phyloP scores from a whole-genome alignment of 2,113 vertebrate genomes.

The Thinocorus orbignyianus region DNA sequence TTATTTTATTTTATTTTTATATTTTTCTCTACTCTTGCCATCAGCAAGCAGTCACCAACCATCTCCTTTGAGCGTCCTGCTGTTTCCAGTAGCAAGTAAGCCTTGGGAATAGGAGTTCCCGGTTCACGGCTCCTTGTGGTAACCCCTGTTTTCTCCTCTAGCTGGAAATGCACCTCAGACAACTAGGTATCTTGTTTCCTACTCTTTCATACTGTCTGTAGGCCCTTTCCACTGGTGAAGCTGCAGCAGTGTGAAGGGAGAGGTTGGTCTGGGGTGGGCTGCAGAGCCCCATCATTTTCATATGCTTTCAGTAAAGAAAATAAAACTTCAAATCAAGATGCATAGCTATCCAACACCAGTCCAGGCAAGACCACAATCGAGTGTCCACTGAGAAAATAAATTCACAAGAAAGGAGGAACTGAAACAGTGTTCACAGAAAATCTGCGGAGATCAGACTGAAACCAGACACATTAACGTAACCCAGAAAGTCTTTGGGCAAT shows the following conservation, averaged over 20 bases:
- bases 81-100: background rate
- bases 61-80: background rate
- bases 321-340: background rate
- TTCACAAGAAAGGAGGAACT: background rate
- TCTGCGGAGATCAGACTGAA: background rate
- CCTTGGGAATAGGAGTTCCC: background rate
- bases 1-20: background rate
- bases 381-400: background rate
- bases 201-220: background rate
- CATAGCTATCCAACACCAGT: background rate
- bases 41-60: background rate
- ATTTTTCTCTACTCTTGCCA: background rate
- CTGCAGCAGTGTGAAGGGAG: background rate
- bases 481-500: conserved; percentile 14
- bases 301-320: background rate
- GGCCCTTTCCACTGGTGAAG: background rate
- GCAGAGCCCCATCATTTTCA: background rate
- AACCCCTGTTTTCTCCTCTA: background rate
- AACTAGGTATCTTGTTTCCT: background rate
- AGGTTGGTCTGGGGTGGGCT: background rate
- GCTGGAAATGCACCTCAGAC: background rate
- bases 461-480: background rate
- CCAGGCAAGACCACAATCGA: background rate
- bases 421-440: background rate
- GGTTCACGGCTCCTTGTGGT: background rate